These are phyloP conservation scores for Phalacrocorax aristotelis DNA, from an alignment of 2,113 vertebrate genomes.

Conservation along the genomic window DNA sequence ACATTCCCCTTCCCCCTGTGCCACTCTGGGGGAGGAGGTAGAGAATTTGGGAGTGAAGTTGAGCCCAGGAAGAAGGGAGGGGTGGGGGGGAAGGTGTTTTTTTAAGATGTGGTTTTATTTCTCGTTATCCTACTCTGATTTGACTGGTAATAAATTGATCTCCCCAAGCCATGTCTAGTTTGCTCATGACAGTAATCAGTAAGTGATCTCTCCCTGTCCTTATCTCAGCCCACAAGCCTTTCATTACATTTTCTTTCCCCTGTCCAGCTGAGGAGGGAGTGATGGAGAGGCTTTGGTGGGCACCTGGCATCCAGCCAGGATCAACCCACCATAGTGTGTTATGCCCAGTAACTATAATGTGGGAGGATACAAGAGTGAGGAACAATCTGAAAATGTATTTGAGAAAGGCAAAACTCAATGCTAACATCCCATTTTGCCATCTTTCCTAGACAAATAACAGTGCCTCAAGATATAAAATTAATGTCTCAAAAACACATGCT, in stretches of 20 bases:
- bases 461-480: neutral
- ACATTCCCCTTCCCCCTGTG: neutral
- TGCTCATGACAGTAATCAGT: neutral
- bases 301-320: neutral
- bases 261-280: neutral
- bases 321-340: neutral
- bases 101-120: neutral
- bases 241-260: neutral
- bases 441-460: neutral
- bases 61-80: neutral
- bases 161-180: neutral
- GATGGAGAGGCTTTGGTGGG: neutral
- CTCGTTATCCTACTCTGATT: neutral
- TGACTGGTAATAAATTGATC: neutral
- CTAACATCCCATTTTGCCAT: neutral
- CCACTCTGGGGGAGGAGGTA: neutral
- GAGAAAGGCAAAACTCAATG: neutral
- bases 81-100: neutral
- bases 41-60: neutral
- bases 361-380: neutral
- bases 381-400: neutral
- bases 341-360: neutral
- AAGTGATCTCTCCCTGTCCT: neutral
- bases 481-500: neutral
- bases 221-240: neutral